These are phyloP conservation scores for Mustela lutreola DNA, from an alignment of 2,113 vertebrate genomes.

Conservation along the genomic window DNA sequence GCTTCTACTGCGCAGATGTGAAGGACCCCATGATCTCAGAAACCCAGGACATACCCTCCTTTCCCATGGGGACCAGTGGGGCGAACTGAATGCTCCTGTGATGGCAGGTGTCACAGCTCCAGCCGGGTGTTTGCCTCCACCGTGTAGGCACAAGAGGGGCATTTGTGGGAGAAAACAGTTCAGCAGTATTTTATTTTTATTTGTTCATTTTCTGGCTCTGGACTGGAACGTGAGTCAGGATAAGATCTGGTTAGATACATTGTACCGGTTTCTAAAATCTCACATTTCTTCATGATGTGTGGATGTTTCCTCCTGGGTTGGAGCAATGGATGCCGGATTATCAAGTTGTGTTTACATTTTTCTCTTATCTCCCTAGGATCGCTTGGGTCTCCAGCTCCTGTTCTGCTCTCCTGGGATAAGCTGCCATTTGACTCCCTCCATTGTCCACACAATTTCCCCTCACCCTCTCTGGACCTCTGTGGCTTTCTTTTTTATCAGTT, in stretches of 20 bases:
- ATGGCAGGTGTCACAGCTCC: neutral
- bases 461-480: neutral
- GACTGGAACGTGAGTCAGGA: neutral
- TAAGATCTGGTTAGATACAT: constrained; percentile 35
- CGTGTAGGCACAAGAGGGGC: neutral
- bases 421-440: neutral
- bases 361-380: constrained; percentile 75
- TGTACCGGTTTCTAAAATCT: neutral
- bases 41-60: neutral
- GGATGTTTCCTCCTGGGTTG: constrained; percentile 45
- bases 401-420: neutral
- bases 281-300: constrained; percentile 62
- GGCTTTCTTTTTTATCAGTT: neutral
- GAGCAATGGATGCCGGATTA: constrained; percentile 50
- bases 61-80: neutral
- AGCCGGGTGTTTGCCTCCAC: neutral
- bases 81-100: neutral
- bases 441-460: neutral
- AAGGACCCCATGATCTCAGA: neutral
- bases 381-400: constrained; percentile 71
- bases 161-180: neutral
- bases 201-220: constrained; percentile 46
- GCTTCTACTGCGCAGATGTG: neutral
- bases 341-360: constrained; percentile 79
- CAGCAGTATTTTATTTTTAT: neutral